Base-by-base conservation (phyloP, 1,140 invertebrate genomes). In the Procambarus virginalis region DNA sequence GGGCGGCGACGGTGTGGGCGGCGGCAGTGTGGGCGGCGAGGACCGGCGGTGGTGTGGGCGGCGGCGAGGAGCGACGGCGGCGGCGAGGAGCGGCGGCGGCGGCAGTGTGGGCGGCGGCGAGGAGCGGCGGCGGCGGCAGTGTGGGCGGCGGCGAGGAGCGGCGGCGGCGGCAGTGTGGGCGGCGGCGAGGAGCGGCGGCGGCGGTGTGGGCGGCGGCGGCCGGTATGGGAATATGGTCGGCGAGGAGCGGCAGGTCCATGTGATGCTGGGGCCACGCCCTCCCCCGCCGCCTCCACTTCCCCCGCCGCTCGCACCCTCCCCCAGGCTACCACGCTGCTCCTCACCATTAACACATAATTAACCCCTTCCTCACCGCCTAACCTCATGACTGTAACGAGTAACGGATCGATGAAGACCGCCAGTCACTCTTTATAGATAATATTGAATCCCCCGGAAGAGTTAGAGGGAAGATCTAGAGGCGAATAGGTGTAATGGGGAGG, bases 231-330 rank as follows among this genome's bases (percentile, higher is more conserved):
- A 20, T 64, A 64, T 64, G 12, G 60, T 14, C 9, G 60, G 9
- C 60, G 20, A 64, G 60, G 14, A 14, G 12, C 60, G 60, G 12
- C 4, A 64, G 12, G 12, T 64, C 60, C 60, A 64, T 64, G 12
- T 64, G 60, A 64, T 14, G 60, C 60, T 17, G 17, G 4, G 22
- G 68, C 87, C 87, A 75, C 87, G 80, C 87, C 80, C 87, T 64
- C 81, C 68, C 10, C 73, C 70, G 73, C 87, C 87, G 87, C 87
- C 80, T 83, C 87, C 86, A 75, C 68, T 88, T 82, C 86, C 86
- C 79, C n/a, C 80, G 20, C 46, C 73, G 77, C 55, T 46, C 75
- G 60, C 60, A 55, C 51, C 79, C 22, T 49, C 22, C 46, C 55
- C 85, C 22, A 60, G 20, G 46, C 49, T 34, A 34, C 51, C 48